phyloP scores from a whole-genome alignment of 1,140 invertebrate species.

The Condylostylus longicornis region DNA sequence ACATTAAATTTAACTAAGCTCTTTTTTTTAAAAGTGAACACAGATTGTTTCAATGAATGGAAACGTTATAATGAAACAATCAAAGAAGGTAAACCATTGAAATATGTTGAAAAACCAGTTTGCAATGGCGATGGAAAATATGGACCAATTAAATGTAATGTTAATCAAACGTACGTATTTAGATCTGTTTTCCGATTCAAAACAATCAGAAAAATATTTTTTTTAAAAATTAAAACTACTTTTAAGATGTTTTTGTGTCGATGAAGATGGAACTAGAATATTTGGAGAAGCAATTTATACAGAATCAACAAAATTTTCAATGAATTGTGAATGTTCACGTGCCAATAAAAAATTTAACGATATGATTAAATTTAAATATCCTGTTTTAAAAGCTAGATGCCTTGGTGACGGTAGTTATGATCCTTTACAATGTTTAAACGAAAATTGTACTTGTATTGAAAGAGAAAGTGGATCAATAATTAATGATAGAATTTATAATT shows the following conservation, averaged over 20 bases:
- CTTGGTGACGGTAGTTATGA: conserved; percentile 38
- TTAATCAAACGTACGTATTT: conserved; percentile 38
- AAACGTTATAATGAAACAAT: conserved; percentile 22
- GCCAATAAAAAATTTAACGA: conserved; percentile 27
- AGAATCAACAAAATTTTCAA: conserved; percentile 27
- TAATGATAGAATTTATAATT: conserved; percentile 26
- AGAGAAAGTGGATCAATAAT: conserved; percentile 31
- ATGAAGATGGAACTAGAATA: conserved; percentile 38
- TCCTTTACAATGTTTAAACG: conserved; percentile 37
- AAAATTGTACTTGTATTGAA: conserved; percentile 39
- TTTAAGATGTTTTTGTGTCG: conserved; percentile 44
- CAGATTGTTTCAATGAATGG: conserved; percentile 23
- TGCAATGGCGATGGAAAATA: conserved; percentile 41
- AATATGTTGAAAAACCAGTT: conserved; percentile 27
- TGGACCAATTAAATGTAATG: conserved; percentile 36
- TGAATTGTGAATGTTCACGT: conserved; percentile 41
- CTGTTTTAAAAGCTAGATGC: conserved; percentile 28
- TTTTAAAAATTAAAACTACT: conserved; percentile 6
- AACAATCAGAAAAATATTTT: background rate
- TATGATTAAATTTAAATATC: conserved; percentile 10
- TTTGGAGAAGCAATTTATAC: conserved; percentile 40
- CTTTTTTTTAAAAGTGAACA: conserved; percentile 5
- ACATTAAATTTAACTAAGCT: conserved; percentile 5
- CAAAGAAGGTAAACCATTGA: background rate
- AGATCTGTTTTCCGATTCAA: conserved; percentile 7